Evolutionary conservation across 37 sponge, comb jelly and placozoan genomes (phyloP), one percentile per base, ranked within the genome.

Genomic region (Aplysina aerophoba): DNA sequence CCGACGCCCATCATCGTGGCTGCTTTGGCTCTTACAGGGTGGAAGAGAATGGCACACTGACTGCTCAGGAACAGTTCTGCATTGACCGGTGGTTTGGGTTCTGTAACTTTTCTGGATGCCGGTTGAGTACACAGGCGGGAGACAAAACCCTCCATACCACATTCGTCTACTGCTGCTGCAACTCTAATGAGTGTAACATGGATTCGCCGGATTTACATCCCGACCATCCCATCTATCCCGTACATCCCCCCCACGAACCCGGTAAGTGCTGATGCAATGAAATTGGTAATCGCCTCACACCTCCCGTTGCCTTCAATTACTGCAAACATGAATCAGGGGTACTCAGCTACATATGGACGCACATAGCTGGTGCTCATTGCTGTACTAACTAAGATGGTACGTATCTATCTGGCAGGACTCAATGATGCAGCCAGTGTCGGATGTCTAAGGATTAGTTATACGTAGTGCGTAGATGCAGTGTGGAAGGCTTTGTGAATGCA

Each of bases 191-290:
- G 54, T 75, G 78, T 40, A 75, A 75, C 24, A 11, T 40, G 3
- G 54, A 75, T 40, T 17, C 20, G 1, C 78, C 41, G 1, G 50
- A 19, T 19, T 41, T 39, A 25, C 53, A 40, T 2, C 53, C 53
- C 25, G 78, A 75, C 53, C 78, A 75, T 11, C 78, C 78, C 15
- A 25, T 75, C 25, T 75, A 75, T 11, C 78, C 78, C n/a, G 12
- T 6, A 3, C 39, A 53, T 8, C 37, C 37, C 24, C 6, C 54
- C 4, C 78, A 75, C 64, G 2, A 4, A 2, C 28, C 64, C 5
- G 64, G 64, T 62, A 62, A 62, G 28, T 44, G 8, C 50, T 44
- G 50, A 8, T 44, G 8, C 50, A 44, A 11, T 8, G n/a, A n/a
- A n/a, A n/a, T n/a, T n/a, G n/a, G n/a, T n/a, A n/a, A n/a, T n/a